These are phyloP conservation scores for Coregonus sp. DNA, from an alignment of 2,797 vertebrate genomes.

Conservation along the genomic window DNA sequence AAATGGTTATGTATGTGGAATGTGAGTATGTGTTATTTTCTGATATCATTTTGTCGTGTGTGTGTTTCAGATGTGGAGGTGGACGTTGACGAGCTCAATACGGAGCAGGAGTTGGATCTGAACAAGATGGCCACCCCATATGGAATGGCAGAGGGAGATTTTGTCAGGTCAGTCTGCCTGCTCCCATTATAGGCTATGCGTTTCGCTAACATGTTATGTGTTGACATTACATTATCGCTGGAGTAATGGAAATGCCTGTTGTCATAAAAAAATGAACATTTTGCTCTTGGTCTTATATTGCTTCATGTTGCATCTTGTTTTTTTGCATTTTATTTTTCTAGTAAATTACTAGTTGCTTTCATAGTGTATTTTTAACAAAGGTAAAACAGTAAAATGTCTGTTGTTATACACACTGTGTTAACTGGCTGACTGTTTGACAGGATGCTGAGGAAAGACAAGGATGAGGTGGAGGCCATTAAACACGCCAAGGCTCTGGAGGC, in stretches of 20 bases:
- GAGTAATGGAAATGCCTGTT: no score
- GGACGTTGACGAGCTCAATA: conserved; percentile 91
- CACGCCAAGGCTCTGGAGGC: conserved; percentile 96
- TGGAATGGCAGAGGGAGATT: conserved; percentile 94
- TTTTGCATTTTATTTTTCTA: no score
- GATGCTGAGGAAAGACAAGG: conserved; percentile 97
- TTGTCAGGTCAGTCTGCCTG: conserved; percentile 80
- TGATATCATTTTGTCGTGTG: neutral
- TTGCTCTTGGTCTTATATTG: no score
- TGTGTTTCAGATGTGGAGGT: conserved; percentile 89
- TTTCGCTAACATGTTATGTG: no score
- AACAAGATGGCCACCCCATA: conserved; percentile 95
- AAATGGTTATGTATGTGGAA: neutral
- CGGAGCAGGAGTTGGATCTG: conserved; percentile 89
- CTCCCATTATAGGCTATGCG: neutral
- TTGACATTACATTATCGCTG: no score
- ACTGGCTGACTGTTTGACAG: conserved; percentile 58
- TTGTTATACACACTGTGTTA: neutral
- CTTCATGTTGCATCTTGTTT: no score
- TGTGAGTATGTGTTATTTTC: neutral
- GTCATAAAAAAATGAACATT: no score
- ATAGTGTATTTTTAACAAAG: no score
- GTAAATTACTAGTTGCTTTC: no score
- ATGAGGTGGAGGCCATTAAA: conserved; percentile 96
- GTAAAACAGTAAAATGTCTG: no score